These are phyloP conservation scores for Drymodes brunneopygia DNA, from an alignment of 2,113 vertebrate genomes.

Conservation along the genomic window DNA sequence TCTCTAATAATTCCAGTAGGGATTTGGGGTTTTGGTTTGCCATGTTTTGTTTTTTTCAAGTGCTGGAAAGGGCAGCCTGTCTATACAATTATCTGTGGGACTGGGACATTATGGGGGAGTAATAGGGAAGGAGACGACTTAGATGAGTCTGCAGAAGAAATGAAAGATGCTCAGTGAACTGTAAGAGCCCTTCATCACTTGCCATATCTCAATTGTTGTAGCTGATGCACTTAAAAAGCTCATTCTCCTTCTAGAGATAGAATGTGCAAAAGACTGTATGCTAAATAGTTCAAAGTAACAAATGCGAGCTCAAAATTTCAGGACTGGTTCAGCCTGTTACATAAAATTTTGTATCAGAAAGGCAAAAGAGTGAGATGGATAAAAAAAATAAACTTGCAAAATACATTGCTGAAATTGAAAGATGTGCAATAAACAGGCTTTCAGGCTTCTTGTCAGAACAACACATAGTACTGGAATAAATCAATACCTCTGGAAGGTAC, in stretches of 20 bases:
- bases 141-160: neutral
- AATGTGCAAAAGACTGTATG: neutral
- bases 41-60: neutral
- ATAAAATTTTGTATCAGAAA: neutral
- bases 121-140: neutral
- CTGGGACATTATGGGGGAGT: neutral
- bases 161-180: neutral
- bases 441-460: neutral
- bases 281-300: neutral
- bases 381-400: neutral
- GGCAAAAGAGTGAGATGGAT: neutral
- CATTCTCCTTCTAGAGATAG: neutral
- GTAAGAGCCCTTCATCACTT: neutral
- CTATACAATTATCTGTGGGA: neutral
- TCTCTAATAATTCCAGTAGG: fast-evolving
- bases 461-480: neutral
- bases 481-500: neutral
- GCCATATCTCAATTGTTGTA: neutral
- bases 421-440: neutral
- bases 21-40: neutral
- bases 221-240: neutral
- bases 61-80: neutral
- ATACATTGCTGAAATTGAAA: neutral
- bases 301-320: neutral
- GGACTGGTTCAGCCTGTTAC: neutral